phyloP scores from a whole-genome alignment of 2,113 vertebrate genomes.

The Rhinoptilus africanus region DNA sequence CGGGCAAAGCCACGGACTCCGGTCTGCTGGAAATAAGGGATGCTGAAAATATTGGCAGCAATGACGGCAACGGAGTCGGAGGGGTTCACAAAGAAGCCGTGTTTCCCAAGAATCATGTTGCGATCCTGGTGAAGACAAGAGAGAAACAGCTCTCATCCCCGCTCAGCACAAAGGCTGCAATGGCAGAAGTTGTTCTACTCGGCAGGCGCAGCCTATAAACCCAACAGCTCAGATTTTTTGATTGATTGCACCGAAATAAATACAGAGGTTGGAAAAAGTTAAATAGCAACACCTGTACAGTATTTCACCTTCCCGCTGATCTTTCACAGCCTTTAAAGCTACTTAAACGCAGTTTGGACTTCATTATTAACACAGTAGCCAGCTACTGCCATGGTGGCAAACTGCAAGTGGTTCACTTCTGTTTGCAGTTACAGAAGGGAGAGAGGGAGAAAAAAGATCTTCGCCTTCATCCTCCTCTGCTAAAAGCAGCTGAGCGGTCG shows the following conservation, averaged over 20 bases:
- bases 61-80: conserved; percentile 96
- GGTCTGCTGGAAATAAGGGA: conserved; percentile 94
- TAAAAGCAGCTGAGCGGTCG: not conserved
- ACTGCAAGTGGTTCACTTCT: not conserved
- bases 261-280: not conserved
- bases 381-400: not conserved
- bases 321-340: not conserved
- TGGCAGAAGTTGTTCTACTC: not conserved
- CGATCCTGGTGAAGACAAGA: conserved; percentile 81
- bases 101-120: conserved; percentile 97
- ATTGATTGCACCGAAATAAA: not conserved
- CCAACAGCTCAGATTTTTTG: not conserved
- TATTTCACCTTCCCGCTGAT: not conserved
- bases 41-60: conserved; percentile 91
- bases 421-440: not conserved
- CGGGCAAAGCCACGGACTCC: conserved; percentile 93
- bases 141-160: not conserved
- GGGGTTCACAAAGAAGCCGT: conserved; percentile 97
- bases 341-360: not conserved
- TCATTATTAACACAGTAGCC: not conserved
- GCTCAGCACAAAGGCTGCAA: not conserved
- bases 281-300: not conserved
- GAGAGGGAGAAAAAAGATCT: not conserved
- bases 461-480: not conserved
- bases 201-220: not conserved